Evolutionary conservation across 2,888 invertebrate genomes (phyloP), one percentile per base, ranked within the genome.

Genomic region (Pollenia labialis): DNA sequence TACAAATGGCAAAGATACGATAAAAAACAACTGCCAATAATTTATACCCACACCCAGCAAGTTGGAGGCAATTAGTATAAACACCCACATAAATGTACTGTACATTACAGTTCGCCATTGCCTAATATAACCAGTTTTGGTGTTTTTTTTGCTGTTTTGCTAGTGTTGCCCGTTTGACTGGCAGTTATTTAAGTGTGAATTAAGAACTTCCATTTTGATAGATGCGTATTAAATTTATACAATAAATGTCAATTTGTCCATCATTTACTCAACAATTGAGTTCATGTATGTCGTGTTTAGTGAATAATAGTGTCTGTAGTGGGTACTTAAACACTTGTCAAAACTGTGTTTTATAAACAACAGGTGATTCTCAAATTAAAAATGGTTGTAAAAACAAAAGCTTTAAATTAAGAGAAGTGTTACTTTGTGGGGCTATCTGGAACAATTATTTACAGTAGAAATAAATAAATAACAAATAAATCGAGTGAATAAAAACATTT

Each of bases 241-340:
- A 32, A 32, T 79, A 82, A 85, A 82, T 79, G 86, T 72, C 83
- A 84, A 62, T 76, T 82, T 80, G 76, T 76, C 86, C 75, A 76
- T 86, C 86, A 86, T 80, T 83, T 80, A 83, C 68, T 74, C 77
- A 50, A 62, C 52, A 50, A 64, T 40, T 12, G 40, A 40, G 58
- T 60, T 52, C 23, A 16, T 54, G 23, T 23, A 8, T 4, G 32
- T 12, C 23, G 11, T 54, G 46, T 58, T 40, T 3, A 58, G 62
- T 14, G 58, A 23, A 58, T 52, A 40, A 23, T 40, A 52, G 16
- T 46, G n/a, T 56, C 60, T 62, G 76, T 52, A 71, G 69, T 75
- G 71, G 50, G 69, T 75, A 79, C 69, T 69, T 71, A 86, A 75
- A 80, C 82, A 86, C 82, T 75, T 86, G 82, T 74, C 69, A 86